Percentiles rank a stretch among this genome's conserved stretches.
phyloP scores from a whole-genome alignment of 2,113 vertebrate species.

The Machaerirhynchus nigripectus region DNA sequence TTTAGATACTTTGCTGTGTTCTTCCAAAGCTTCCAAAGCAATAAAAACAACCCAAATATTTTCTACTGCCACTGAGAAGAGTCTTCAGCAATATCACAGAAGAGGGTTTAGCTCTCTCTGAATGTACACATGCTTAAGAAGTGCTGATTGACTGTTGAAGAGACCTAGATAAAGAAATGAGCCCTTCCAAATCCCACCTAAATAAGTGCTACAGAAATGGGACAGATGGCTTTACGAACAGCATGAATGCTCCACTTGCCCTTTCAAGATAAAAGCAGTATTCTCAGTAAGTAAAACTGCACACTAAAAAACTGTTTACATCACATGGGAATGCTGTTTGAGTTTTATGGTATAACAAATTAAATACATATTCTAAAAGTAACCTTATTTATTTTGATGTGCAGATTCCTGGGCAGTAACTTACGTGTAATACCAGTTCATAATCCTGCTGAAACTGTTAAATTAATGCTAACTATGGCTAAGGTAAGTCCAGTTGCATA shows the following conservation, averaged over 20 bases:
- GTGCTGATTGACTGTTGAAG: not conserved
- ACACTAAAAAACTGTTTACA: not conserved
- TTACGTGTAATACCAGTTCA: slow-evolving; percentile 86
- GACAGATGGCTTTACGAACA: not conserved
- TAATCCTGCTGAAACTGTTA: slow-evolving; percentile 79
- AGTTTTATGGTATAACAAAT: not conserved
- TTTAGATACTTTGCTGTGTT: not conserved
- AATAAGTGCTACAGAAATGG: not conserved
- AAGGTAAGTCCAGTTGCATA: slow-evolving; percentile 76
- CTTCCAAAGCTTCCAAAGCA: not conserved
- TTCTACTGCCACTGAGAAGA: not conserved
- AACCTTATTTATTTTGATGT: slow-evolving; percentile 28
- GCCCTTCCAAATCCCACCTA: not conserved
- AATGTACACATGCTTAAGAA: not conserved
- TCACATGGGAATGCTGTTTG: not conserved
- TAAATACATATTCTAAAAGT: not conserved
- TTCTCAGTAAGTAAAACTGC: not conserved
- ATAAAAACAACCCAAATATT: not conserved
- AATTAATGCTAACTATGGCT: slow-evolving; percentile 86
- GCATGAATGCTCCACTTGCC: not conserved
- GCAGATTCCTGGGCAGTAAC: slow-evolving; percentile 87
- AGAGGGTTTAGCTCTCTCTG: not conserved
- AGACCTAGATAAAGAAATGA: not conserved
- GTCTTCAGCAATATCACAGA: not conserved
- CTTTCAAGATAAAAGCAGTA: not conserved